These are phyloP conservation scores for Hephaestus fuliginosus DNA, from an alignment of 2,797 vertebrate species.

Conservation along the genomic window DNA sequence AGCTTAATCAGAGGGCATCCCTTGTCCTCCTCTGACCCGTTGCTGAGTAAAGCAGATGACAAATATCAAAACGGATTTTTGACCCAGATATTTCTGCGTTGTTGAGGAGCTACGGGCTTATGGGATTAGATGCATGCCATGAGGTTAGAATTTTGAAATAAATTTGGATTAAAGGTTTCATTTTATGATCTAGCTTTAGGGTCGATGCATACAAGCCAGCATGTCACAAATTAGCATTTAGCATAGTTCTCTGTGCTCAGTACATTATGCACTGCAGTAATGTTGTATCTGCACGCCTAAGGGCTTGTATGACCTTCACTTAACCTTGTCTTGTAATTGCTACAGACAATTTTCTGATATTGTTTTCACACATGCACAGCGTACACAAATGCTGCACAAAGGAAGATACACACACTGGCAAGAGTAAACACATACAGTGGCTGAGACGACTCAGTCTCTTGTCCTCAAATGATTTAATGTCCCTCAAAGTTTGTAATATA, in stretches of 20 bases:
- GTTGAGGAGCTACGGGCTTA: conserved; percentile 18
- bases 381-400: background rate
- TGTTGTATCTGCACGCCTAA: background rate
- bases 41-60: conserved; percentile 35
- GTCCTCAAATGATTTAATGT: background rate
- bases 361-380: background rate
- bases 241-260: background rate
- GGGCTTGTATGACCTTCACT: conserved; percentile 14
- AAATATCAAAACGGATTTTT: conserved; percentile 32
- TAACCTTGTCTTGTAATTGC: conserved; percentile 25
- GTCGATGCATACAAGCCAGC: background rate
- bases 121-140: conserved; percentile 43
- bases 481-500: background rate
- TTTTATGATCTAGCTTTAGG: conserved; percentile 32
- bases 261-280: background rate
- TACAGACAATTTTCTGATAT: background rate
- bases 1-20: background rate
- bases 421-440: background rate
- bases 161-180: conserved; percentile 36
- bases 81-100: conserved; percentile 29
- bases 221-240: background rate
- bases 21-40: conserved; percentile 10
- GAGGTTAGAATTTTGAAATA: conserved; percentile 46
- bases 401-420: too few relatives aligned
- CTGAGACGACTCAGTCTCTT: background rate